These are phyloP conservation scores for Drosophila emarginata DNA, from an alignment of 2,888 invertebrate genomes.

Conservation along the genomic window DNA sequence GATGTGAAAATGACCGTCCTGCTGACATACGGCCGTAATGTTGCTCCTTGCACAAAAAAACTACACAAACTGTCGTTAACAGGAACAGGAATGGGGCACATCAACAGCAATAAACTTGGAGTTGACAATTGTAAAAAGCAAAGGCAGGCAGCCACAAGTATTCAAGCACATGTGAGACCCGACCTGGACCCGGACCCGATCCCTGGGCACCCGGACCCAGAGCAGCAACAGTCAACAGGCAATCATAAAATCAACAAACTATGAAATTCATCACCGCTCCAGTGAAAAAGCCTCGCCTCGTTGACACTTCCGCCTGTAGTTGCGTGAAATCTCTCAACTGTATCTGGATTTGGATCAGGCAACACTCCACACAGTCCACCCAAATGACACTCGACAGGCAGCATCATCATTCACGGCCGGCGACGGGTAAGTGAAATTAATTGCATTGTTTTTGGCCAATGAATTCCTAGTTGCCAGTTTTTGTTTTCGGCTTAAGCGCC, in stretches of 20 bases:
- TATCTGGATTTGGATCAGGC: slow-evolving; percentile 54
- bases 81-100: slow-evolving; percentile 58
- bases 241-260: slow-evolving; percentile 81
- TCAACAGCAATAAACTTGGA: slow-evolving; percentile 69
- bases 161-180: slow-evolving; percentile 35
- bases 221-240: slow-evolving; percentile 40
- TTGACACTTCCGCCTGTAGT: slow-evolving; percentile 66
- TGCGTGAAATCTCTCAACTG: slow-evolving; percentile 51
- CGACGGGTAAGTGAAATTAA: slow-evolving; percentile 81
- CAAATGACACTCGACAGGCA: slow-evolving; percentile 39
- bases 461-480: slow-evolving; percentile 75
- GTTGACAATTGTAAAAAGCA: slow-evolving; percentile 69
- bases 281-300: slow-evolving; percentile 59
- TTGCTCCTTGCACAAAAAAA: slow-evolving; percentile 53
- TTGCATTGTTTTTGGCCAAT: slow-evolving; percentile 81
- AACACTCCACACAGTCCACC: slow-evolving; percentile 34
- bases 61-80: slow-evolving; percentile 72
- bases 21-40: slow-evolving; percentile 72
- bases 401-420: slow-evolving; percentile 61
- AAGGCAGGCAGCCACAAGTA: slow-evolving; percentile 43
- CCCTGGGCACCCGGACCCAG: slow-evolving; percentile 7
- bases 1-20: slow-evolving; percentile 82
- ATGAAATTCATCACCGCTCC: slow-evolving; percentile 79
- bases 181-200: neutral
- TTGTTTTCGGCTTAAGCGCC: slow-evolving; percentile 73